Base-by-base conservation (phyloP, 2,888 invertebrate genomes). In the Gonocerus acuteangulatus region DNA sequence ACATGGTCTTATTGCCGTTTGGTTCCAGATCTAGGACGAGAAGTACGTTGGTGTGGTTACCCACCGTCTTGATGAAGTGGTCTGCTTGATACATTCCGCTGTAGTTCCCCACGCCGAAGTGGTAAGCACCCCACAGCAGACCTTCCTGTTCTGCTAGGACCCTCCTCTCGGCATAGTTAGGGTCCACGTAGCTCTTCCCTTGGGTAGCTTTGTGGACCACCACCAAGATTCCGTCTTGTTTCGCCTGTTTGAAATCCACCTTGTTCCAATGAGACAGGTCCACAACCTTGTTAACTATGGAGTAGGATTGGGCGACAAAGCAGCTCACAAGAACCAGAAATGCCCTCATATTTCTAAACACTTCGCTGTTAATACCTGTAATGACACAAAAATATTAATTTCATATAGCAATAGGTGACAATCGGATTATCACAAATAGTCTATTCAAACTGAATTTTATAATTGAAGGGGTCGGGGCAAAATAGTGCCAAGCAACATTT, bases 101-200 rank as follows among this genome's bases (percentile, higher is more conserved):
- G 6, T 64, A 65, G 48, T 64, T 48, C n/a, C n/a, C 48, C 23
- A 36, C 45, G n/a, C 61, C 67, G 49, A 65, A 66, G 54, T 67
- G 67, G 48, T 67, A 67, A 4, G 65, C 64, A 27, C 67, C 67
- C 67, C 67, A 67, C 39, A 65, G 36, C 13, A 67, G n/a, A 7
- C 63, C 63, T 48, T 32, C 11, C 19, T 60, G 36, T 34, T 64
- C 57, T 2, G 65, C 66, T 22, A 22, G 58, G 23, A 23, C 47
- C 32, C 48, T 48, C n/a, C 63, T 63, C 19, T 58, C 16, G 6
- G 13, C 39, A 45, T 67, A 67, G 9, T 3, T 21, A 2, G 32
- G 13, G 48, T 67, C 67, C 0, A 62, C 15, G 13, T 60, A 39
- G 11, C n/a, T 48, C 36, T 42, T 15, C 7, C 67, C 67, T 56